Percentiles rank a stretch among this genome's conserved stretches.
These are phyloP conservation scores for Pseudorectes ferrugineus DNA, from an alignment of 2,113 vertebrate genomes.

Conservation along the genomic window DNA sequence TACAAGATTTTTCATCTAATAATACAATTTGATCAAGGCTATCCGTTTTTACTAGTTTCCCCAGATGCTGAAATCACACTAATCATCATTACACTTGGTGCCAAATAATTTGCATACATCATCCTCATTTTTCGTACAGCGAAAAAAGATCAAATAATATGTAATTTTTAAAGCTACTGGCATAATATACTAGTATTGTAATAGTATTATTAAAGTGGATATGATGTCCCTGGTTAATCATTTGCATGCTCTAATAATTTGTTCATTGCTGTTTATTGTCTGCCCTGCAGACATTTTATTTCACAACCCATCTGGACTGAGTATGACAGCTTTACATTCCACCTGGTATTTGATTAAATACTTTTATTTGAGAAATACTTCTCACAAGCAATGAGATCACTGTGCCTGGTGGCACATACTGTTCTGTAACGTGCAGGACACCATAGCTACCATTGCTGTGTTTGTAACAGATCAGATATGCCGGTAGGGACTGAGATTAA, in stretches of 20 bases:
- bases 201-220: background rate
- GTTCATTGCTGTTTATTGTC: background rate
- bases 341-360: slow-evolving; percentile 45
- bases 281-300: background rate
- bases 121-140: background rate
- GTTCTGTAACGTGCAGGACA: background rate
- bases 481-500: background rate
- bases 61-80: background rate
- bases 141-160: background rate
- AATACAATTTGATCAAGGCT: background rate
- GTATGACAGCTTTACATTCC: background rate
- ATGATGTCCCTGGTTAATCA: background rate
- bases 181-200: background rate
- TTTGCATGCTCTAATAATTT: background rate
- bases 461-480: background rate
- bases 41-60: background rate
- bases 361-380: slow-evolving; percentile 39
- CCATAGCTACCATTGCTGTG: background rate
- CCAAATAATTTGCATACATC: background rate
- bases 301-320: background rate
- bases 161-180: background rate
- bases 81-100: background rate
- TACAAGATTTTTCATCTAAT: background rate
- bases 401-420: background rate
- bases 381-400: background rate